These are phyloP conservation scores for Dilophus febrilis DNA, from an alignment of 2,888 invertebrate species.

Conservation along the genomic window DNA sequence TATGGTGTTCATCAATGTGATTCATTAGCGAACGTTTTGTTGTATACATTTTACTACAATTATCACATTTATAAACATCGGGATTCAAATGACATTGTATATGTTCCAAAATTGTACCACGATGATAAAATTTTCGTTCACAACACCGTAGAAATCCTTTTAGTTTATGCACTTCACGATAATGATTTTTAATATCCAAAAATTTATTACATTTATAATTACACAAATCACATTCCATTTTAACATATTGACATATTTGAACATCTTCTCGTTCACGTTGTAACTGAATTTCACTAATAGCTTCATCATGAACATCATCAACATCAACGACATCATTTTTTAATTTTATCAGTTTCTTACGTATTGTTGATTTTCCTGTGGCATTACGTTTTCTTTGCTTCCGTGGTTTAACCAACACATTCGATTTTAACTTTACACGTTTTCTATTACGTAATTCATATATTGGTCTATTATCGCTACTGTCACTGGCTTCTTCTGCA, in stretches of 20 bases:
- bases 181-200: slow-evolving; percentile 22
- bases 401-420: too few species aligned
- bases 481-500: too few species aligned
- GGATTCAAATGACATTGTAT: slow-evolving; percentile 26
- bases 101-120: slow-evolving; percentile 24
- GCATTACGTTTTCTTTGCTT: too few species aligned
- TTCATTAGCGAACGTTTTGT: too few species aligned
- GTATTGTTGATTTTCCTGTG: background rate
- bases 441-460: too few species aligned
- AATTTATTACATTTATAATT: slow-evolving; percentile 18
- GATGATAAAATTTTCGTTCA: slow-evolving; percentile 24
- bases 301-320: background rate
- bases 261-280: slow-evolving; percentile 12
- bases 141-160: slow-evolving; percentile 25
- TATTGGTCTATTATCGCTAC: too few species aligned
- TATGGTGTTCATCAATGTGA: too few species aligned
- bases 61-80: slow-evolving; percentile 27
- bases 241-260: slow-evolving; percentile 23
- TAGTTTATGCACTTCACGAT: slow-evolving; percentile 19
- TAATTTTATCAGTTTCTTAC: background rate
- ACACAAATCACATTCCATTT: slow-evolving; percentile 23
- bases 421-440: too few species aligned
- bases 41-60: slow-evolving; percentile 13
- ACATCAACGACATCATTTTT: background rate
- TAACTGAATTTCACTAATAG: background rate